These are phyloP conservation scores for Heliothis virescens DNA, from an alignment of 1,140 invertebrate genomes.

Conservation along the genomic window DNA sequence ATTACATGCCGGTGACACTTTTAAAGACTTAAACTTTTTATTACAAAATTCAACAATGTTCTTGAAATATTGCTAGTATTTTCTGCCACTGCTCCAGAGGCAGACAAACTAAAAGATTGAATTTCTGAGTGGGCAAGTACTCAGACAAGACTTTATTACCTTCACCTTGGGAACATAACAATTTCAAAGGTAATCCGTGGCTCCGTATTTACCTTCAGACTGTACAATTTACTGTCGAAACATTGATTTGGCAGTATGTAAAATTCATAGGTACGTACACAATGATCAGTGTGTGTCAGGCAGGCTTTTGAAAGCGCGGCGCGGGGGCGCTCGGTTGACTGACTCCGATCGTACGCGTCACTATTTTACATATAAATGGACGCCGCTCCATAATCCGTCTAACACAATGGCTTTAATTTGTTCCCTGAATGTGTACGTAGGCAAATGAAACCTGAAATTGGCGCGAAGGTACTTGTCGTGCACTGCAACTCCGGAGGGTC, in stretches of 20 bases:
- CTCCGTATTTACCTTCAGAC: background rate
- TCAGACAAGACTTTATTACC: constrained; percentile 15
- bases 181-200: constrained; percentile 6
- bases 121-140: background rate
- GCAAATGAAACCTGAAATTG: constrained; percentile 76
- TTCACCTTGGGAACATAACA: constrained; percentile 1
- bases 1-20: no score
- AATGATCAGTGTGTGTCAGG: constrained; percentile 52
- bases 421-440: constrained; percentile 68
- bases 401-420: constrained; percentile 83
- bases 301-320: constrained; percentile 56
- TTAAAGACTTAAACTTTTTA: no score
- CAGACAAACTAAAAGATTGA: no score
- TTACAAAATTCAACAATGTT: no score
- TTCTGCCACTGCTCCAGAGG: no score
- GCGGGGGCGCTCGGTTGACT: constrained; percentile 65
- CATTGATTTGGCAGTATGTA: constrained; percentile 36
- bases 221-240: constrained; percentile 26
- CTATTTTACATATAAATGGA: constrained; percentile 86
- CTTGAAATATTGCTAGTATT: no score
- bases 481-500: constrained; percentile 21
- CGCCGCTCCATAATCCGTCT: constrained; percentile 80
- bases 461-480: constrained; percentile 43
- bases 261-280: constrained; percentile 58
- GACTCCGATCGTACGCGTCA: constrained; percentile 77